Percentiles rank a stretch among this genome's conserved stretches.
Conservation (phyloP, 2,888 invertebrate genomes). For the Cotesia congregata region DNA sequence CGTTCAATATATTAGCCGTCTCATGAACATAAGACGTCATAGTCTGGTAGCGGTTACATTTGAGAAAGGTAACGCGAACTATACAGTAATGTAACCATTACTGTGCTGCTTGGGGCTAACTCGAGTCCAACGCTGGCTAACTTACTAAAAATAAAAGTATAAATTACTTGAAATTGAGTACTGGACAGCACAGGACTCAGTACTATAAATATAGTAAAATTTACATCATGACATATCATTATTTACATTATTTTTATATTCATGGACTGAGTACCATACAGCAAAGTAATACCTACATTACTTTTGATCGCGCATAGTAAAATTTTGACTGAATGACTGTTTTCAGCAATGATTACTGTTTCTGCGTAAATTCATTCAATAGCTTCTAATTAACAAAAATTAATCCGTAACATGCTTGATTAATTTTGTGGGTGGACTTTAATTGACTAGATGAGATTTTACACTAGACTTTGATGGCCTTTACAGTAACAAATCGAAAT, state of each 20-base stretch:
- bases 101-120: not conserved
- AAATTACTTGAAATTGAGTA: not conserved
- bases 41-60: too few species aligned
- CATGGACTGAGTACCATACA: not conserved
- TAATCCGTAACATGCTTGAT: slow-evolving; percentile 19
- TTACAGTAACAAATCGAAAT: slow-evolving; percentile 43
- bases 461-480: slow-evolving; percentile 46
- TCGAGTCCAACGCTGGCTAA: not conserved
- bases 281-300: not conserved
- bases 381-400: not conserved
- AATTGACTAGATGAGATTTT: slow-evolving; percentile 58
- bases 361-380: not conserved
- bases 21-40: too few species aligned
- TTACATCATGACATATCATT: not conserved
- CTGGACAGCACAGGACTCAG: not conserved
- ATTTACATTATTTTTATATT: not conserved
- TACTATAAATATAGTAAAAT: not conserved
- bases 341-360: not conserved
- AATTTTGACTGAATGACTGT: not conserved
- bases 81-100: not conserved
- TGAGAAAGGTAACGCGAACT: too few species aligned
- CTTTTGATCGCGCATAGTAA: not conserved
- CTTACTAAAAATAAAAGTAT: not conserved
- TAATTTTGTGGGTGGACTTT: slow-evolving; percentile 70
- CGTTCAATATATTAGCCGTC: too few species aligned